Conservation (phyloP, 2,797 vertebrate genomes). For the Darevskia mixta region DNA sequence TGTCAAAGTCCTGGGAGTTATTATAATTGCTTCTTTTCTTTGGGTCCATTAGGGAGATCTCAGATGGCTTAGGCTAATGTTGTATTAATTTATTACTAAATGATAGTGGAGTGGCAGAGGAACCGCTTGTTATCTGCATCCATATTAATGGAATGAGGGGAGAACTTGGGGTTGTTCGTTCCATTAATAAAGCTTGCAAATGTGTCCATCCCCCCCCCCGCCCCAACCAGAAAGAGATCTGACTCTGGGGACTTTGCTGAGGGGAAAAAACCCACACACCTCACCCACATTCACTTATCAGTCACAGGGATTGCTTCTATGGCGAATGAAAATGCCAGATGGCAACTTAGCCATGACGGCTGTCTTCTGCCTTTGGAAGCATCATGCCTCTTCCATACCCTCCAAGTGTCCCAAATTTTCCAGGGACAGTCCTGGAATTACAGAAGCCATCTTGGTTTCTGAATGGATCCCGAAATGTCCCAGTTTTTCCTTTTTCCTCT, state of each 20-base stretch:
- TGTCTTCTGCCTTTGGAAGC: too few species aligned
- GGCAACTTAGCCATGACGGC: too few species aligned
- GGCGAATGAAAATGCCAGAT: not conserved
- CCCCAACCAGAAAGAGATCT: not conserved
- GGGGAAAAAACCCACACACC: too few species aligned
- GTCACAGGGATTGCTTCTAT: too few species aligned
- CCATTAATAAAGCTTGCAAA: conserved; percentile 22
- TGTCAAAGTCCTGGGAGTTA: conserved; percentile 13
- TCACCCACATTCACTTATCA: too few species aligned
- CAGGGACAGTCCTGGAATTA: too few species aligned
- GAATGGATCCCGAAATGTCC: too few species aligned
- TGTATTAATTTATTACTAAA: conserved; percentile 43
- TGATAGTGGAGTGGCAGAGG: conserved; percentile 31
- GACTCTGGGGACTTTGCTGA: not conserved
- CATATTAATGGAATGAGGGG: conserved; percentile 26
- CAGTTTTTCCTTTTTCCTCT: too few species aligned
- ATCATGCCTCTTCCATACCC: too few species aligned
- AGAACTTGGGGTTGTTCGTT: conserved; percentile 6
- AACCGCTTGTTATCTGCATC: conserved; percentile 26
- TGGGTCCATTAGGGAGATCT: conserved; percentile 38
- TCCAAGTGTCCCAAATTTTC: too few species aligned
- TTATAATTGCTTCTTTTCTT: conserved; percentile 47
- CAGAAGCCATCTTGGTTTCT: too few species aligned
- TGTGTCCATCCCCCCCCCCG: not conserved
- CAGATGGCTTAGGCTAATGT: conserved; percentile 43